Percentiles rank a stretch among this genome's conserved stretches.
phyloP scores from a whole-genome alignment of 2,797 vertebrate genomes.

The Neopelma chrysocephalum region DNA sequence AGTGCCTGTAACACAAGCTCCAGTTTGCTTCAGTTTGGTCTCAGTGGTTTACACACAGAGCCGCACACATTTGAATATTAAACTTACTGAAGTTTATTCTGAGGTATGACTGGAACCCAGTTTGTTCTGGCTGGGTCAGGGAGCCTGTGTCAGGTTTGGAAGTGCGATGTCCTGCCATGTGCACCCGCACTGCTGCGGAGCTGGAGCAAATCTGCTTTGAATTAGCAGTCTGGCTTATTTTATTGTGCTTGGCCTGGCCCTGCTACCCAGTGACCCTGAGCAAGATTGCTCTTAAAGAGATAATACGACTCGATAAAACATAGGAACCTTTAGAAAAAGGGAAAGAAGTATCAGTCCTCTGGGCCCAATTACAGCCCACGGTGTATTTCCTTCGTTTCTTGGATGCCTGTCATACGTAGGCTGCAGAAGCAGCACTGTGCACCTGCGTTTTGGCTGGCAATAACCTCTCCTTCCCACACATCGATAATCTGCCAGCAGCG shows the following conservation, averaged over 20 bases:
- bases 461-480: neutral
- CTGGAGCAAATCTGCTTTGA: neutral
- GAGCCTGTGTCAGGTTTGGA: neutral
- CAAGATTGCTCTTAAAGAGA: neutral
- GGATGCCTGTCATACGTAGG: neutral
- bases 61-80: conserved; percentile 51
- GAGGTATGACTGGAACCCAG: conserved; percentile 38
- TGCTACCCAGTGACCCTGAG: neutral
- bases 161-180: conserved; percentile 33
- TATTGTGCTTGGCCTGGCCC: conserved; percentile 46
- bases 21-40: conserved; percentile 36
- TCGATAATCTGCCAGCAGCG: neutral
- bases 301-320: neutral
- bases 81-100: conserved; percentile 45
- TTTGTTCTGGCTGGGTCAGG: conserved; percentile 42
- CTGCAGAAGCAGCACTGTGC: neutral
- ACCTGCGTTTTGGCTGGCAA: conserved; percentile 58
- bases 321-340: neutral
- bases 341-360: neutral
- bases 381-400: neutral
- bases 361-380: neutral
- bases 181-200: neutral
- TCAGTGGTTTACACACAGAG: conserved; percentile 28
- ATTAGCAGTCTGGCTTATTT: conserved; percentile 16
- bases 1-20: neutral